These are phyloP conservation scores for Zoanthus sansibaricus DNA, from an alignment of 92 coral and sea anemone genomes.

Conservation along the genomic window DNA sequence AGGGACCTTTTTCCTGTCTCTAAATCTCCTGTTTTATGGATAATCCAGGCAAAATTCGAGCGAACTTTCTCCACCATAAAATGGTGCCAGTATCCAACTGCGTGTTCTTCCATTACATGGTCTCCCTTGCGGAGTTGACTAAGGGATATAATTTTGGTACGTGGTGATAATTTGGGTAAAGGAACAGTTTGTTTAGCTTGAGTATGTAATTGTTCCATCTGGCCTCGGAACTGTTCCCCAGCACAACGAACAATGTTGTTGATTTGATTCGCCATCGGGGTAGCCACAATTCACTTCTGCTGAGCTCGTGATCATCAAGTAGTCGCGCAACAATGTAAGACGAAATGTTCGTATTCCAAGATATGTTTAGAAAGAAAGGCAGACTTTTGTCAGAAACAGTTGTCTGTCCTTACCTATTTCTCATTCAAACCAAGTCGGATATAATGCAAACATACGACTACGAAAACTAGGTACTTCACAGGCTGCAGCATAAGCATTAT, in stretches of 20 bases:
- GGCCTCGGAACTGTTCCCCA: constrained; percentile 35
- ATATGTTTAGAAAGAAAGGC: no score
- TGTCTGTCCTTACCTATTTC: no score
- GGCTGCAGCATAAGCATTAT: no score
- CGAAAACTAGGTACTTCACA: no score
- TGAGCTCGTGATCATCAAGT: neutral
- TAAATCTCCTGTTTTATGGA: constrained; percentile 84
- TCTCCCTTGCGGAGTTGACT: constrained; percentile 81
- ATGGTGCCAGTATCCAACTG: constrained; percentile 94
- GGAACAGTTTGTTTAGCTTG: constrained; percentile 57
- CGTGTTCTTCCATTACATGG: constrained; percentile 88
- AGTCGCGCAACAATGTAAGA: no score
- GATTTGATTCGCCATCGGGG: neutral
- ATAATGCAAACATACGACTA: no score
- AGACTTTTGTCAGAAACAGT: no score
- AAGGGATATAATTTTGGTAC: constrained; percentile 80
- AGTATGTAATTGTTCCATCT: constrained; percentile 22
- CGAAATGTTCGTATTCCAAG: no score
- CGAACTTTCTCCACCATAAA: constrained; percentile 88
- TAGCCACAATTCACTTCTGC: neutral
- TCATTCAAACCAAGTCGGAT: no score
- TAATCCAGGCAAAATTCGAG: constrained; percentile 76
- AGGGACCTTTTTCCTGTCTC: constrained; percentile 77
- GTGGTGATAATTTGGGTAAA: constrained; percentile 76
- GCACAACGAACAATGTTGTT: constrained; percentile 16